Evolutionary conservation across 2,888 invertebrate species (phyloP), one percentile per base, ranked within the genome.

Genomic region (Sinopyrophorus schimmeli): DNA sequence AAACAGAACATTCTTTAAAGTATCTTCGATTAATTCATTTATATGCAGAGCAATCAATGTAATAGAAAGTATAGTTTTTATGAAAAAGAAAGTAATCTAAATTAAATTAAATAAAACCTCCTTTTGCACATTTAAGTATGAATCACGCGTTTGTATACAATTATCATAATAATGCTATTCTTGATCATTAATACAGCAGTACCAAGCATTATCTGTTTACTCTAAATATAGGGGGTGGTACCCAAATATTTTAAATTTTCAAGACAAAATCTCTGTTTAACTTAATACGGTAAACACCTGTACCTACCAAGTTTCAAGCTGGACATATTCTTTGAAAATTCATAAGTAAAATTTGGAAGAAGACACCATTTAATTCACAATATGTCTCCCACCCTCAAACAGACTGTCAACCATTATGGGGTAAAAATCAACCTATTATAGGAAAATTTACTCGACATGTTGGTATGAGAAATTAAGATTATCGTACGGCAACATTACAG

Each of bases 251-350:
- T 35, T 12, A n/a, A 10, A 12, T 14, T 15, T 20, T 7, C 9
- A 5, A 1, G 7, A 18, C 10, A 10, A 9, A 28, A 32, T 31
- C 18, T 30, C 15, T 39, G 15, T 18, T 28, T 14, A 9, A 5
- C 6, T 21, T 10, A 32, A 18, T 16, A 15, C 12, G 10, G 20
- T 15, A 11, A 7, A 3, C 6, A 11, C 12, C 26, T 49, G 38
- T 34, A 69, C 77, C 77, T 75, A 80, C 80, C 79, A 69, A 78
- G 77, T 77, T 79, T 80, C 76, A 80, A 73, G 74, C 79, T 80
- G 74, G 79, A 79, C 80, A 80, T 80, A 77, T 76, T 79, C 75
- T 72, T 69, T 69, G 71, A 73, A 73, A 70, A 71, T 61, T 62
- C 69, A 70, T 69, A 61, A 51, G 65, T 63, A 55, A 20, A 34